Base-by-base conservation (phyloP, 2,888 invertebrate species). In the Dasysyrphus albostriatus region DNA sequence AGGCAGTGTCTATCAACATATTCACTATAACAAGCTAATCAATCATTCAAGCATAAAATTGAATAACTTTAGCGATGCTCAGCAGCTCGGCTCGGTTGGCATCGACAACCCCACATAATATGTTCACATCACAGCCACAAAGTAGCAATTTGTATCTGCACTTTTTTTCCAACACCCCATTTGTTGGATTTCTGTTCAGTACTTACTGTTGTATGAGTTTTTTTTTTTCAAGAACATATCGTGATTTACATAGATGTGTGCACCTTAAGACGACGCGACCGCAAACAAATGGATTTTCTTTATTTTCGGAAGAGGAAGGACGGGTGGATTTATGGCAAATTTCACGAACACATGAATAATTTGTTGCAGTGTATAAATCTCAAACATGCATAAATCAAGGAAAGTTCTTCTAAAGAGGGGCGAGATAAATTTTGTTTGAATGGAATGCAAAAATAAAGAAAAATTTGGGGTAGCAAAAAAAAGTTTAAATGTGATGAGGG, bases 21-120 rank as follows among this genome's bases (percentile, higher is more conserved):
- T 51, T 69, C 47, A 51, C 51, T 51, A 24, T n/a, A 32, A 67
- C 34, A 51, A 29, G 16, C 59, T 49, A 49, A 74, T 74, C 74
- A 67, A 74, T 80, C 80, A 80, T 67, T 80, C 74, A 74, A 24
- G 49, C 74, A 67, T 59, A 74, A 74, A 80, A 74, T 73, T 59
- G 59, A 74, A 74, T 74, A 67, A 51, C 58, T 67, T 67, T 54
- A 54, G n/a, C 19, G 24, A 42, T 61, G 39, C 10, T 61, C 19
- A 24, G 65, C 14, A 24, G 65, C 32, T 29, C 29, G 6, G 24
- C 24, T 54, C 10, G n/a, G n/a, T n/a, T n/a, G n/a, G 39, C 39
- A 37, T 39, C 69, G 12, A 54, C 29, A 54, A 5, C 29, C 14
- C 54, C 54, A 4, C 29, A 34, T 14, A 54, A 34, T 14, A 54